Evolutionary conservation across 2,797 vertebrate species (phyloP).

Genomic region (Rousettus madagascariensis): DNA sequence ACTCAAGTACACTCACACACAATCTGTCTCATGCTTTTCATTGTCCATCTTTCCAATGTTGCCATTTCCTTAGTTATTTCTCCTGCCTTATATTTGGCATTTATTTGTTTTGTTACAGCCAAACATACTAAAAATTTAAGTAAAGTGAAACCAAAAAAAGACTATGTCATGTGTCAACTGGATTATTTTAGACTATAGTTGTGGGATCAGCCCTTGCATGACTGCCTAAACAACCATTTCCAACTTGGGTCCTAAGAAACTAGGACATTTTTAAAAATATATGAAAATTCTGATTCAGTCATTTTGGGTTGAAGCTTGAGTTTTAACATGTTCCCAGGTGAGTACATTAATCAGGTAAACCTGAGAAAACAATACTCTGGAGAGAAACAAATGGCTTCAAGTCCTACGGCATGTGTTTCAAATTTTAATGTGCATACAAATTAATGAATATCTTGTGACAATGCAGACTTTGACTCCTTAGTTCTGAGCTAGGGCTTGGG

Average conservation of each 20-base stretch:
- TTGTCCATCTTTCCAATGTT: neutral
- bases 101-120: neutral
- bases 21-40: neutral
- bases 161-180: neutral
- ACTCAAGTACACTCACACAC: neutral
- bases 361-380: neutral
- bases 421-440: neutral
- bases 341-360: neutral
- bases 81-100: neutral
- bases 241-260: neutral
- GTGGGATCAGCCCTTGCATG: neutral
- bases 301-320: neutral
- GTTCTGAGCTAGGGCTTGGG: neutral
- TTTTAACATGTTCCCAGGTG: neutral
- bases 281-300: neutral
- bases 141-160: neutral
- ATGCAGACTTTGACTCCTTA: neutral
- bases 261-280: neutral
- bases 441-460: neutral
- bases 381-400: neutral
- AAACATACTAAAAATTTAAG: neutral
- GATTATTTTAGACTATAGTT: neutral
- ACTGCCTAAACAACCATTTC: neutral
- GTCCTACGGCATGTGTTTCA: neutral
- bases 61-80: neutral